Conservation (phyloP, 2,888 invertebrate genomes). For the Zaprionus obscuricornis region DNA sequence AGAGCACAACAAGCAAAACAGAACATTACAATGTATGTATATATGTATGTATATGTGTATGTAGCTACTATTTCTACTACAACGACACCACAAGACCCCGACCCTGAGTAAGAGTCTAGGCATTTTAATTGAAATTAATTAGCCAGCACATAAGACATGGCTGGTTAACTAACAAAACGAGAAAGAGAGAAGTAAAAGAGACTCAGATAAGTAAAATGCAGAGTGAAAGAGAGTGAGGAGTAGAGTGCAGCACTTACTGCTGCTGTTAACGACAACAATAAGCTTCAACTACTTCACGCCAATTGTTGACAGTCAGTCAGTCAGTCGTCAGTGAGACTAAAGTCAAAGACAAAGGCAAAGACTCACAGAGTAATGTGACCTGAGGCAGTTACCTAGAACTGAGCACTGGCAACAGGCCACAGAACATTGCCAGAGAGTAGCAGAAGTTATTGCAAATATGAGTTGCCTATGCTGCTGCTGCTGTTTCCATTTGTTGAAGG, state of each 20-base stretch:
- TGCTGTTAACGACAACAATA: slow-evolving; percentile 49
- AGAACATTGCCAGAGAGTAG: too few relatives aligned
- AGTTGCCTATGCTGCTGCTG: slow-evolving; percentile 21
- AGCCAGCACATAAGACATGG: slow-evolving; percentile 64
- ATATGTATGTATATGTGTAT: too few relatives aligned
- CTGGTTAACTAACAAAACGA: slow-evolving; percentile 49
- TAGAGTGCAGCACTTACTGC: not conserved
- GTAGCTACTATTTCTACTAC: too few relatives aligned
- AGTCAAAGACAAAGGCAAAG: slow-evolving; percentile 1
- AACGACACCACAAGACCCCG: not conserved
- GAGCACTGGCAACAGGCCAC: too few relatives aligned
- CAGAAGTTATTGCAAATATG: slow-evolving; percentile 43
- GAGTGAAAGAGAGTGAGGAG: not conserved
- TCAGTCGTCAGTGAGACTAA: not conserved
- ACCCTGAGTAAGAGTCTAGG: slow-evolving; percentile 60
- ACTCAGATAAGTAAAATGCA: not conserved
- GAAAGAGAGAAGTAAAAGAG: not conserved
- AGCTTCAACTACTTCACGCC: slow-evolving; percentile 69
- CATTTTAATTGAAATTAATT: slow-evolving; percentile 77
- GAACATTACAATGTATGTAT: too few relatives aligned
- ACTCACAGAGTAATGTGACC: not conserved
- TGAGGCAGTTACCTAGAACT: not conserved
- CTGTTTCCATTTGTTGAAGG: slow-evolving; percentile 22
- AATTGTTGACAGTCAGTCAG: slow-evolving; percentile 68
- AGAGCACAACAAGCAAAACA: too few relatives aligned